phyloP scores from a whole-genome alignment of 1,140 invertebrate genomes.

The Pararge aegeria region DNA sequence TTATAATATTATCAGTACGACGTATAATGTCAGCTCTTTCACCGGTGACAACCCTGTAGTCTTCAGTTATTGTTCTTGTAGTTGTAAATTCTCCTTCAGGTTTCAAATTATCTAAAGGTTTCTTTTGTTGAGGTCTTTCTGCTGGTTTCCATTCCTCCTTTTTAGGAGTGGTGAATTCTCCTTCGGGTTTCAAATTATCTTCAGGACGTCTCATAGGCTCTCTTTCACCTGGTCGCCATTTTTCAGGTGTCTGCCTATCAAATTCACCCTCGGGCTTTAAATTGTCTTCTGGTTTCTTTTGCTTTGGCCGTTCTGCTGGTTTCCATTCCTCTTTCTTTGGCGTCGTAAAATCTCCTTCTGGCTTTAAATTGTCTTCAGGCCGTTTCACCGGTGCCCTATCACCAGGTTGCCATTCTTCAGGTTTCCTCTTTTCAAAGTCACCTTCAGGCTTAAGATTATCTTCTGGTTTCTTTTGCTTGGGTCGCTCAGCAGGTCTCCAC shows the following conservation, averaged over 20 bases:
- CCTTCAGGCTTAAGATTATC: conserved; percentile 66
- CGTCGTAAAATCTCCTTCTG: conserved; percentile 81
- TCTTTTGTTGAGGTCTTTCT: conserved; percentile 72
- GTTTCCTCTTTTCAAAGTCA: conserved; percentile 67
- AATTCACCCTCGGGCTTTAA: conserved; percentile 82
- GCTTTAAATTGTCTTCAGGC: conserved; percentile 81
- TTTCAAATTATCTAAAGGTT: conserved; percentile 80
- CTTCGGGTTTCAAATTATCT: conserved; percentile 71
- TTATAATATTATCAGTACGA: conserved; percentile 82
- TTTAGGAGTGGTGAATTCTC: conserved; percentile 71
- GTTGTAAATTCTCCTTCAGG: conserved; percentile 83
- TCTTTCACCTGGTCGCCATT: conserved; percentile 75
- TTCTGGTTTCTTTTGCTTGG: conserved; percentile 70
- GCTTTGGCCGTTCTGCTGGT: conserved; percentile 72
- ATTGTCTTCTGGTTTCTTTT: conserved; percentile 82
- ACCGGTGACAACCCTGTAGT: conserved; percentile 80
- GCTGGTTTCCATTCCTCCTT: conserved; percentile 76
- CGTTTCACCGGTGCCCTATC: conserved; percentile 80
- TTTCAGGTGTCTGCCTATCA: conserved; percentile 64
- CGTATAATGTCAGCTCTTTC: conserved; percentile 82
- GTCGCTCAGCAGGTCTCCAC: conserved; percentile 79
- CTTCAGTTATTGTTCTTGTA: conserved; percentile 77
- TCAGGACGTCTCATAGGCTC: conserved; percentile 49
- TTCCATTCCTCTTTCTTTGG: conserved; percentile 66
- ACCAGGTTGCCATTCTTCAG: conserved; percentile 79